These are phyloP conservation scores for Plagodis pulveraria DNA, from an alignment of 2,888 invertebrate species.

Conservation along the genomic window DNA sequence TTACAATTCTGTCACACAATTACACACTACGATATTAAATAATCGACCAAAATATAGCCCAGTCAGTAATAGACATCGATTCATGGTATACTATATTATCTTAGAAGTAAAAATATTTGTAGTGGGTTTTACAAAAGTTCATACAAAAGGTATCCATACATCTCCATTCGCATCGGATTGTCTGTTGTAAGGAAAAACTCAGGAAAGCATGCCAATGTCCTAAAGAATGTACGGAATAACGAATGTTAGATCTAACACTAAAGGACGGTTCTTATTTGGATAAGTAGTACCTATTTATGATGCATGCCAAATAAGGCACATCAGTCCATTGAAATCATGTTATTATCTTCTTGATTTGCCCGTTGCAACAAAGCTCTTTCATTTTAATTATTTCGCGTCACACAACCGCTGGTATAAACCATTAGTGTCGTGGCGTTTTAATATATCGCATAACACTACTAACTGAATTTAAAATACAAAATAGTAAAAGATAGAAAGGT, in stretches of 20 bases:
- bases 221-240: not conserved
- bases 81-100: conserved; percentile 1
- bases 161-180: conserved; percentile 12
- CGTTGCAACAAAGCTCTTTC: no score
- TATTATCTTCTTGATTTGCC: no score
- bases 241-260: conserved; percentile 13
- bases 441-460: no score
- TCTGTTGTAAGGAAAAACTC: conserved; percentile 14
- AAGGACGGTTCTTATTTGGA: not conserved
- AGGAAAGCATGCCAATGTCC: conserved; percentile 17
- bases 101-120: conserved; percentile 1
- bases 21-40: conserved; percentile 20
- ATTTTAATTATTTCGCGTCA: no score
- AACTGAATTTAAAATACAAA: no score
- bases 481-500: no score
- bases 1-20: conserved; percentile 33
- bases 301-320: no score
- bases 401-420: no score
- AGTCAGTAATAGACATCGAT: conserved; percentile 19
- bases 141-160: conserved; percentile 6
- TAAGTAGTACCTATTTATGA: not conserved
- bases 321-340: no score
- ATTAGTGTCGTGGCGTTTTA: no score
- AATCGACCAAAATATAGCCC: conserved; percentile 22
- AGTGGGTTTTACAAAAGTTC: conserved; percentile 1